Evolutionary conservation across 1,140 invertebrate species (phyloP), one percentile per base, ranked within the genome.

Genomic region (Conus ventricosus): DNA sequence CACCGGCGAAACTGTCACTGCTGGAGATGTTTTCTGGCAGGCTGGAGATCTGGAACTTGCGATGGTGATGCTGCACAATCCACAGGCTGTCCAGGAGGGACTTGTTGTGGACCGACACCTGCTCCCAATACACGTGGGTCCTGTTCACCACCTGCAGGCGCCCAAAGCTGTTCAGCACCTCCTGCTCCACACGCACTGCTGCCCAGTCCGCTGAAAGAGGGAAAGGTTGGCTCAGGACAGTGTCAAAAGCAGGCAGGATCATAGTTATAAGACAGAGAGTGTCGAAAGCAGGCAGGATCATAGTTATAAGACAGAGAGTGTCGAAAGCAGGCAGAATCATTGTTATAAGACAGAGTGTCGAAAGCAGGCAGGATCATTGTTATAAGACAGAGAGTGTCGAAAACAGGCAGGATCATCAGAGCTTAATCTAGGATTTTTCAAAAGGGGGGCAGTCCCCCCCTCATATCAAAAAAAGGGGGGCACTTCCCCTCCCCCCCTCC

Each of bases 111-210:
- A 90, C 84, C 8, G 98, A 98, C 53, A 99, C 96, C 96, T 99
- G 98, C 95, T 99, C 97, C 90, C 99, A 96, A 94, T 98, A 97
- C 10, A 99, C 92, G 96, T 99, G 98, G 13, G 98, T 98, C n/a
- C 92, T 94, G 94, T 99, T 99, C 91, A 96, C 95, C 1, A 97
- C 97, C 90, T 96, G 96, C 93, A 99, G 94, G 89, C 97, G 96
- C 5, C 98, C 97, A 94, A 98, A 99, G 27, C 98, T 98, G 95
- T 99, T 92, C 7, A 93, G 76, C 10, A 90, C 87, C 25, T 54
- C 63, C 53, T 90, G 86, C 17, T 88, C 91, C 98, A 95, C 98
- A 97, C 87, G 85, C 53, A 93, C 91, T 13, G 93, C 93, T 55
- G 92, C 91, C 94, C 93, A 94, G 10, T 88, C 89, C 27, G 82